Evolutionary conservation across 2,113 vertebrate genomes (phyloP).

Genomic region (Chiloscyllium plagiosum): DNA sequence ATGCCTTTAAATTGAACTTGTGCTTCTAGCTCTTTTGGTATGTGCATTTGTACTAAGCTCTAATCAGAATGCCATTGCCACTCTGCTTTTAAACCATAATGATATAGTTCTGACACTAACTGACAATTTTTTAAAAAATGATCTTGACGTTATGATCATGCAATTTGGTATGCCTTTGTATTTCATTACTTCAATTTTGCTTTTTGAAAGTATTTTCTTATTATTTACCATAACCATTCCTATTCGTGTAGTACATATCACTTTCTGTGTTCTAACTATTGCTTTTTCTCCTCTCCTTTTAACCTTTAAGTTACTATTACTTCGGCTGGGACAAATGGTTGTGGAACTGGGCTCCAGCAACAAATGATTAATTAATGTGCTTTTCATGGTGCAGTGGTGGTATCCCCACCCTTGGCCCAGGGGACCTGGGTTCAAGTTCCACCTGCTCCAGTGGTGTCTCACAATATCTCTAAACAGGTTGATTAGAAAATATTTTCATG

Average conservation of each 20-base stretch:
- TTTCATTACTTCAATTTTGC: not conserved
- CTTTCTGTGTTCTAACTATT: not conserved
- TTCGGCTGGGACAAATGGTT: not conserved
- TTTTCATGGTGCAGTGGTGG: not conserved
- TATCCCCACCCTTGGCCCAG: too few relatives aligned
- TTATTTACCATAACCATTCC: not conserved
- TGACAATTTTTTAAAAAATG: too few relatives aligned
- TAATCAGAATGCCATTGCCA: not conserved
- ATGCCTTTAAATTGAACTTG: not conserved
- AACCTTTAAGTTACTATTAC: not conserved
- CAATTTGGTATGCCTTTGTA: not conserved
- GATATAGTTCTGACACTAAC: not conserved
- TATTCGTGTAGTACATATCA: not conserved
- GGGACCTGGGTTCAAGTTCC: too few relatives aligned
- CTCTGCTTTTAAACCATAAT: not conserved
- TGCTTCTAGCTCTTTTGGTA: not conserved
- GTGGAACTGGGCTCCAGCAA: not conserved
- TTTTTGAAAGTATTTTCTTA: not conserved
- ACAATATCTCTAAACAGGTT: too few relatives aligned
- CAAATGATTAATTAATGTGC: not conserved
- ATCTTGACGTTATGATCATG: too few relatives aligned
- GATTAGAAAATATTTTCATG: not conserved
- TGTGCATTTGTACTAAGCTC: not conserved
- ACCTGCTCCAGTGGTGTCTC: too few relatives aligned
- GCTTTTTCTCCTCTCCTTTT: not conserved